Conservation (phyloP, 2,888 invertebrate species). For the Icerya purchasi region DNA sequence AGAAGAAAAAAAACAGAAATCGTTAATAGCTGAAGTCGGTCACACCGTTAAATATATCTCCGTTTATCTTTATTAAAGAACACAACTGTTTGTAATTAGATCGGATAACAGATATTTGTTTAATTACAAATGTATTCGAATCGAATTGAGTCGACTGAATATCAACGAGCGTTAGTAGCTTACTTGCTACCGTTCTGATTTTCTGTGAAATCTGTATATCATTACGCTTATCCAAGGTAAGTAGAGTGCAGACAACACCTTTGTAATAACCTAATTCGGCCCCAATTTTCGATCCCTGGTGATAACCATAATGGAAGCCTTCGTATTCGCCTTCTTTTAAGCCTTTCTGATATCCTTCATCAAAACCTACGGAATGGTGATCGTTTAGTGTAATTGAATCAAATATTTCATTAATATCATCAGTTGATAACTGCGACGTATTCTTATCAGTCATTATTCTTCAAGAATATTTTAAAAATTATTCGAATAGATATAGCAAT, state of each 20-base stretch:
- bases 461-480: background rate
- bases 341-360: constrained; percentile 12
- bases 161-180: constrained; percentile 36
- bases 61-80: constrained; percentile 39
- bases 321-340: constrained; percentile 14
- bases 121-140: background rate
- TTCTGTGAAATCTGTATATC: constrained; percentile 26
- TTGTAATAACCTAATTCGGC: constrained; percentile 54
- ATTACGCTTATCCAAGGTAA: constrained; percentile 21
- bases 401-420: constrained; percentile 13
- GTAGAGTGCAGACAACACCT: constrained; percentile 34
- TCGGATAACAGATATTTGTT: constrained; percentile 26
- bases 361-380: constrained; percentile 3
- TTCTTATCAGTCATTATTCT: background rate
- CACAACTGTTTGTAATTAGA: constrained; percentile 45
- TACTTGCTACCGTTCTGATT: constrained; percentile 30
- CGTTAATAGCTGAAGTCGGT: background rate
- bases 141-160: constrained; percentile 13
- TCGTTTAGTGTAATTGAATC: constrained; percentile 12
- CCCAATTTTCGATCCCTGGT: constrained; percentile 51
- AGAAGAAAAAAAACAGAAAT: constrained; percentile 3
- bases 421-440: background rate
- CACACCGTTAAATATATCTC: background rate
- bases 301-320: constrained; percentile 53
- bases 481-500: too few relatives aligned